Evolutionary conservation across 2,797 vertebrate species (phyloP).

Genomic region (Epinephelus coioides): DNA sequence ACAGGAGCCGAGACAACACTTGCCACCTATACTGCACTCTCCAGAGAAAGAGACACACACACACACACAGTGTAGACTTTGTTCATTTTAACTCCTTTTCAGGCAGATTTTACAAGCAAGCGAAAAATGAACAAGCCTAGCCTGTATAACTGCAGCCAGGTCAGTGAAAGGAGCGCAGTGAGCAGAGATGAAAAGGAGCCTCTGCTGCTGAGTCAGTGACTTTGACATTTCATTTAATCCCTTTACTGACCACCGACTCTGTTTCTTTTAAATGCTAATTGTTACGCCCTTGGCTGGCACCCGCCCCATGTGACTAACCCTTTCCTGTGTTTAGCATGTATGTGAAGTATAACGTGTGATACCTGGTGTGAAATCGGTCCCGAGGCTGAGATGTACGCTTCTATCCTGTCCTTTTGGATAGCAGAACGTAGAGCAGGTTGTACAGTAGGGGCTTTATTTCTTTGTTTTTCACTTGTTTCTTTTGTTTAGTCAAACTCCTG

Average conservation of each 20-base stretch:
- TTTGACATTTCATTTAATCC: slow-evolving; percentile 40
- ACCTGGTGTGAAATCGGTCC: neutral
- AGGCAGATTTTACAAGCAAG: slow-evolving; percentile 36
- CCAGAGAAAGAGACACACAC: slow-evolving; percentile 23
- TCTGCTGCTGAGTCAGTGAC: slow-evolving; percentile 39
- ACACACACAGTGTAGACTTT: neutral
- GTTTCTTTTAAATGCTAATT: slow-evolving; percentile 23
- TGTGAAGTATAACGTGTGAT: neutral
- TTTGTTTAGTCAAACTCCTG: neutral
- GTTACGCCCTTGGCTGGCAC: neutral
- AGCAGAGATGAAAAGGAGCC: slow-evolving; percentile 37
- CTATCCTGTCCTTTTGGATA: neutral
- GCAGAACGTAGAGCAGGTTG: neutral
- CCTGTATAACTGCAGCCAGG: slow-evolving; percentile 7
- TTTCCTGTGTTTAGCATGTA: neutral
- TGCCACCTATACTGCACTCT: slow-evolving; percentile 60
- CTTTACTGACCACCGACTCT: slow-evolving; percentile 2
- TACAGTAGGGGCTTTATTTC: neutral
- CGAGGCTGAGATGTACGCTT: neutral
- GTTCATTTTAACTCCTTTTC: slow-evolving; percentile 30
- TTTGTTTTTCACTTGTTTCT: neutral
- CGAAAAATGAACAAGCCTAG: neutral
- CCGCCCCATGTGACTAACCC: neutral
- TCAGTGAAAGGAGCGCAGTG: slow-evolving; percentile 38
- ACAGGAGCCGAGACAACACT: slow-evolving; percentile 61